Evolutionary conservation across 53 echinoderm and acorn worm species (phyloP), one percentile per base, ranked within the genome.

Genomic region (Crossaster papposus): DNA sequence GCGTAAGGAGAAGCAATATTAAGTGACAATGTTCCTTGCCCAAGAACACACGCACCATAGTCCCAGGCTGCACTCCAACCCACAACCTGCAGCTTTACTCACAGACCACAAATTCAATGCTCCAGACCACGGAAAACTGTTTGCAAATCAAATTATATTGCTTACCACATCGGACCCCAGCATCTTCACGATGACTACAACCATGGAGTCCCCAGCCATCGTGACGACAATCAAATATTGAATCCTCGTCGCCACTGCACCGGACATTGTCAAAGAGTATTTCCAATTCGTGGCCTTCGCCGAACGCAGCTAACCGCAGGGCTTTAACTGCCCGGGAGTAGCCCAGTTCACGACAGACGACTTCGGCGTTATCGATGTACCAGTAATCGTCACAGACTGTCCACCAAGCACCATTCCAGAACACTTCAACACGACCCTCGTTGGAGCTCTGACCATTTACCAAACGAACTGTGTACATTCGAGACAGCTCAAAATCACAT

Each of bases 361-460:
- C 91, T 26, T 80, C 23, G n/a, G 86, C 91, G 33, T 91, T 81
- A 30, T 58, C 64, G n/a, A 86, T 71, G 64, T 30, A 30, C 91
- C 91, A 91, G 20, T 80, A 85, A 1, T 77, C 24, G 65, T 91
- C 91, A 20, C 91, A 91, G 30, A 91, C 65, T 4, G 63, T 73
- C 51, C 91, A 80, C 91, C 91, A 91, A 33, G 72, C 91, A 1
- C 81, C 81, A 50, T 80, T 80, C 72, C 75, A 80, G 14, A 63
- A 73, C 20, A 91, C 73, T 73, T 91, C 91, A 4, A 91, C 81
- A 5, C 86, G 79, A 14, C 91, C 91, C 38, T 91, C 91, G 36
- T 80, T 74, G 36, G 81, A 74, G 1, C 71, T 52, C 20, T 72
- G 68, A 8, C 91, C 88, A 28, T 80, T 74, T 73, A 29, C 37